Evolutionary conservation across 2,113 vertebrate genomes (phyloP), one percentile per base, ranked within the genome.

Genomic region (Triplophysa dalaica): DNA sequence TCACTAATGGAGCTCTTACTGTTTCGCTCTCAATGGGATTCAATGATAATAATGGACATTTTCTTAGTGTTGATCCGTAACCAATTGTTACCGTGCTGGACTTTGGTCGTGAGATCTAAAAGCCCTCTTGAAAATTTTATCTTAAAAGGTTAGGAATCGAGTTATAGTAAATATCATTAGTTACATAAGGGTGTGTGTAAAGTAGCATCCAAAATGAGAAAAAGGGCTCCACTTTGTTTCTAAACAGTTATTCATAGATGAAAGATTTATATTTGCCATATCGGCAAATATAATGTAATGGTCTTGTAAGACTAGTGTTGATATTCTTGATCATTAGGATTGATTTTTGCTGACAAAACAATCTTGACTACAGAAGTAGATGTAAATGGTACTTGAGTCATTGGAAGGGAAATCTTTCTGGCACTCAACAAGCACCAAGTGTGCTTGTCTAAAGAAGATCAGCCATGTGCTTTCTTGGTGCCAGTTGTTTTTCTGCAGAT

Each of bases 1-100:
- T 70, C 75, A 75, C 79, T 79, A 84, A 84, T 81, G 79, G 63
- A 64, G 70, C 22, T 72, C 65, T 75, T 70, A 84, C 74, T 73
- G 26, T 38, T 17, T 60, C 38, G 7, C 21, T 48, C 75, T 84
- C 70, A 11, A 58, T 67, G 77, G 24, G 66, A 21, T 33, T 54
- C 54, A 70, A 56, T 21, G 67, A 77, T 58, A 69, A 48, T 73
- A 80, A 82, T 80, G 64, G 61, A 72, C 58, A 24, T 70, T 29
- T 58, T 52, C 60, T 38, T 75, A 33, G 64, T 65, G 67, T 61
- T 43, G 63, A 29, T 63, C 56, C 29, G 6, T 17, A 3, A n/a
- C 22, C 70, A 1, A 41, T 10, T 73, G 19, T 56, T 58, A 38
- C 50, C 3, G 8, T 22, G 13, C n/a, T 24, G 24, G 19, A 50